Conservation (phyloP, 2,797 vertebrate genomes). For the Chelonia mydas region DNA sequence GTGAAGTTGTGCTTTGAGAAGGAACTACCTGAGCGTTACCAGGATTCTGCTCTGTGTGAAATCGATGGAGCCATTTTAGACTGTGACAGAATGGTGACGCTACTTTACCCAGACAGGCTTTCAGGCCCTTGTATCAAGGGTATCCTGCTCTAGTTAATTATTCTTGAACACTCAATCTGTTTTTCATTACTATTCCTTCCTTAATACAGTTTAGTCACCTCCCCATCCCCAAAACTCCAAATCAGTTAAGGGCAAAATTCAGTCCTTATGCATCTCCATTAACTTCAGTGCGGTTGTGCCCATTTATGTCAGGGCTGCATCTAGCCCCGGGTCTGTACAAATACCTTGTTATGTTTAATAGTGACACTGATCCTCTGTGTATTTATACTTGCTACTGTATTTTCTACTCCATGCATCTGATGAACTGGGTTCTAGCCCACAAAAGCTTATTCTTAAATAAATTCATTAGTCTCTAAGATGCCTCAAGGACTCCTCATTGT, state of each 20-base stretch:
- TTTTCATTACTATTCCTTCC: background rate
- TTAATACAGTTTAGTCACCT: background rate
- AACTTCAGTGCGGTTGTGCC: background rate
- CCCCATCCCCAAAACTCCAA: background rate
- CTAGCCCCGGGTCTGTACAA: background rate
- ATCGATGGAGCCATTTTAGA: slow-evolving; percentile 38
- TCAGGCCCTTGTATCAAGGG: background rate
- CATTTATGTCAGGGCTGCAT: background rate
- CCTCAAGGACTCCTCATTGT: too few species aligned
- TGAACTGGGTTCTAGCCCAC: too few species aligned
- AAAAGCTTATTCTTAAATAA: too few species aligned
- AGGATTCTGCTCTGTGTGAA: background rate
- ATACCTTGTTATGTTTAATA: background rate
- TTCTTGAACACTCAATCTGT: background rate
- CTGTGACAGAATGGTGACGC: background rate
- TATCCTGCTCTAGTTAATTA: background rate
- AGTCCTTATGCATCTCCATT: background rate
- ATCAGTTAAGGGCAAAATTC: background rate
- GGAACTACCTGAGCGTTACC: background rate
- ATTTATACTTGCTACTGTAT: background rate
- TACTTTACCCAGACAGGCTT: slow-evolving; percentile 23
- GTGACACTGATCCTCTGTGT: slow-evolving; percentile 10
- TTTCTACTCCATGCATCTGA: too few species aligned
- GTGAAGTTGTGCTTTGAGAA: background rate
- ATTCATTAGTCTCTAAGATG: too few species aligned